These are phyloP conservation scores for Uloborus plumipes DNA, from an alignment of 2,888 invertebrate genomes.

Conservation along the genomic window DNA sequence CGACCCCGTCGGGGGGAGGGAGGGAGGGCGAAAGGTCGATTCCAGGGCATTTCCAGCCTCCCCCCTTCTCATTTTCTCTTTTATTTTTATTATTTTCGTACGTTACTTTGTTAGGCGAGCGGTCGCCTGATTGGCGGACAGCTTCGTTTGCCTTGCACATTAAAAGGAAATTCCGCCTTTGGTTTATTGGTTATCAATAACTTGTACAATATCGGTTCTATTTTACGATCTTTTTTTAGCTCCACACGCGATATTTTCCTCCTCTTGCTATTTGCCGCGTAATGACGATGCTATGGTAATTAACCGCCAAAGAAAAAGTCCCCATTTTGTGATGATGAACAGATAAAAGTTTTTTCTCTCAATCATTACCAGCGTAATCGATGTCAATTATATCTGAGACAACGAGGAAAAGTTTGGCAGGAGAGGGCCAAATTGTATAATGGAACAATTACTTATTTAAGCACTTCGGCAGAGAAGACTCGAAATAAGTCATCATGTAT, in stretches of 20 bases:
- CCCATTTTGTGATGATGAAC: no score
- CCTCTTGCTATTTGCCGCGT: no score
- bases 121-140: constrained; percentile 56
- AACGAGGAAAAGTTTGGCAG: no score
- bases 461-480: no score
- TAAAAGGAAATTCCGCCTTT: constrained; percentile 25
- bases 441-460: no score
- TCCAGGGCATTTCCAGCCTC: constrained; percentile 13
- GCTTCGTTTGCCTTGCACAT: constrained; percentile 58
- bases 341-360: no score
- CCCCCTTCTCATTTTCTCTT: constrained; percentile 27
- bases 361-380: no score
- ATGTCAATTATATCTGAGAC: no score
- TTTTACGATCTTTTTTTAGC: not conserved
- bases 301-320: not conserved
- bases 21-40: constrained; percentile 16
- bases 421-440: no score
- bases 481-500: no score
- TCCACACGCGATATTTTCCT: no score
- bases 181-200: constrained; percentile 57
- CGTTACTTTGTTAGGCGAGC: constrained; percentile 51
- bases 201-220: constrained; percentile 34
- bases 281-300: not conserved
- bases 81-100: constrained; percentile 55
- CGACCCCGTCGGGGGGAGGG: constrained; percentile 38